Percentiles rank a stretch among this genome's conserved stretches.
phyloP scores from a whole-genome alignment of 2,113 vertebrate species.

The Stegastes partitus region DNA sequence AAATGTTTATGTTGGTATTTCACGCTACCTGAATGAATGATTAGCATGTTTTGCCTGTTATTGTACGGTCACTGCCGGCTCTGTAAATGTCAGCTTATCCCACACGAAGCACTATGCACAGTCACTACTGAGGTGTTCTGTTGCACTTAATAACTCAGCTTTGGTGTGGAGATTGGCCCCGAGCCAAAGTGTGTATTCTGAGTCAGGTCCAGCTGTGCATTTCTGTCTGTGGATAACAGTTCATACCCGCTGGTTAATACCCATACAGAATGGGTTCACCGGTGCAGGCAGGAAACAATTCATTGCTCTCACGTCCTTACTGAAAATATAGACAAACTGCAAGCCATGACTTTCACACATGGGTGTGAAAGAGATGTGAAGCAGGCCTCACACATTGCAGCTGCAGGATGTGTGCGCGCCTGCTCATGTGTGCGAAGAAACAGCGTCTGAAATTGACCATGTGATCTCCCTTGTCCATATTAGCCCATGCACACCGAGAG shows the following conservation, averaged over 20 bases:
- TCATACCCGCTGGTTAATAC: conserved; percentile 57
- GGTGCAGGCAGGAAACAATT: conserved; percentile 77
- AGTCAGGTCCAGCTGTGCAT: conserved; percentile 77
- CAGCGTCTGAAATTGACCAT: conserved; percentile 54
- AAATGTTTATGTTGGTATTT: conserved; percentile 51
- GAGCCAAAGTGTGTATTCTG: conserved; percentile 62
- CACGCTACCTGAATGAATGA: conserved; percentile 10
- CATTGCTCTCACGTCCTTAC: conserved; percentile 66
- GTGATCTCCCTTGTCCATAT: conserved; percentile 42
- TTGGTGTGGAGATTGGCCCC: conserved; percentile 61
- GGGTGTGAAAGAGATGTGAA: conserved; percentile 65
- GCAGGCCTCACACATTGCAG: conserved; percentile 74
- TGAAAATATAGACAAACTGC: conserved; percentile 55
- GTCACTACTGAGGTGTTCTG: conserved; percentile 72
- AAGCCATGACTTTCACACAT: conserved; percentile 64
- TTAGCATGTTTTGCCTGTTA: conserved; percentile 39
- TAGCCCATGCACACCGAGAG: conserved; percentile 18
- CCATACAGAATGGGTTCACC: conserved; percentile 54
- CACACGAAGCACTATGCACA: conserved; percentile 33
- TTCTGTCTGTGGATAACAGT: conserved; percentile 64
- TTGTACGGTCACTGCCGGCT: conserved; percentile 23
- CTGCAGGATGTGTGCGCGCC: conserved; percentile 49
- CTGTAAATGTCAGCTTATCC: conserved; percentile 38
- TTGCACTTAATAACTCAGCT: conserved; percentile 73
- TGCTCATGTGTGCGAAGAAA: conserved; percentile 41